phyloP scores from a whole-genome alignment of 1,140 invertebrate species.

The Drosophila ironensis region DNA sequence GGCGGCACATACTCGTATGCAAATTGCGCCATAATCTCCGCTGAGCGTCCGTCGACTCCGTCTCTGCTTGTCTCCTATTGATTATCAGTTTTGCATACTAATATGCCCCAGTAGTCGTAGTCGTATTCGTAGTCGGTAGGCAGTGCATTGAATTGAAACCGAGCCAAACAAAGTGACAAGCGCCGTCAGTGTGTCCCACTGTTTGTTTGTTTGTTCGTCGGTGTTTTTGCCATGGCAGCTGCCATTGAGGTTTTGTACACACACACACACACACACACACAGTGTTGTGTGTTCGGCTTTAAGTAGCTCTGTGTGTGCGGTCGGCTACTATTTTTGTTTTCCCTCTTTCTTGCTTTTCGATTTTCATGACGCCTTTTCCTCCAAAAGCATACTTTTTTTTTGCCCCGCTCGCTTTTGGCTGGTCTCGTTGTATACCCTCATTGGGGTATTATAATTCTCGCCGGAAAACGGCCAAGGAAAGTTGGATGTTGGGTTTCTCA shows the following conservation, averaged over 20 bases:
- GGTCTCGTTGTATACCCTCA: not conserved
- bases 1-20: constrained; percentile 32
- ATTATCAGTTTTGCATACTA: constrained; percentile 79
- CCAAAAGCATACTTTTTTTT: constrained; percentile 26
- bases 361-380: constrained; percentile 37
- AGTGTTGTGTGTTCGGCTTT: constrained; percentile 16
- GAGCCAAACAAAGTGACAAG: constrained; percentile 47
- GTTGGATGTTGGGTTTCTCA: too few species aligned
- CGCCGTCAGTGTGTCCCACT: constrained; percentile 25
- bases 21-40: constrained; percentile 38
- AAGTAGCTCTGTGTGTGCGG: constrained; percentile 20
- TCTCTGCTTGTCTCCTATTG: constrained; percentile 45
- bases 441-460: not conserved
- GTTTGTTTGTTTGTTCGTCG: constrained; percentile 39
- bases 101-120: constrained; percentile 54
- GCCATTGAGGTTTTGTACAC: constrained; percentile 18
- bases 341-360: constrained; percentile 34
- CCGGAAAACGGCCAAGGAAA: not conserved
- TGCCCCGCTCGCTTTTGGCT: constrained; percentile 2
- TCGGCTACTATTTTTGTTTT: constrained; percentile 11
- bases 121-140: too few species aligned
- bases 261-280: not conserved
- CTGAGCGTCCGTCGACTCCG: constrained; percentile 11
- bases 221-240: constrained; percentile 51
- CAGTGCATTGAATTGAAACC: constrained; percentile 24